Base-by-base conservation (phyloP, 2,113 vertebrate species). In the Crotalus helleri region DNA sequence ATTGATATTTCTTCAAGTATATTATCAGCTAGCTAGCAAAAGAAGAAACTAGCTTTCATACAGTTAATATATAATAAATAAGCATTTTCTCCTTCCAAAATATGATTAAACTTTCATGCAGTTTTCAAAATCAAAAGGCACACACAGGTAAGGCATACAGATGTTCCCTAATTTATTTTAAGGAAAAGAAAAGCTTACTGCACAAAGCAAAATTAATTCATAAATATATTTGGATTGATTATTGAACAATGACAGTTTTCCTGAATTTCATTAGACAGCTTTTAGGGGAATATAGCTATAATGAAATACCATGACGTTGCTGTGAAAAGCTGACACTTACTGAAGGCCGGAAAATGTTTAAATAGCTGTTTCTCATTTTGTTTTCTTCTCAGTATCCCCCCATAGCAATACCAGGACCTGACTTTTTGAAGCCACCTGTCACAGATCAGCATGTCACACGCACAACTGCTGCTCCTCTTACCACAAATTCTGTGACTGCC, bases 341-440 rank as follows among this genome's bases (percentile, higher is more conserved):
- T 17, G 5, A 5, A 15, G 2, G 11, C n/a, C 13, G 59, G 46
- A 81, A 69, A 74, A 44, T 4, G 21, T 44, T 53, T n/a, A 39
- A 29, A 55, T 61, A 23, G 29, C 33, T 21, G 21, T 21, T 44
- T 44, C 46, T 59, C 13, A 4, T 64, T 17, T 64, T 96, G 51
- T 93, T 59, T 95, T 94, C 85, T 93, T 95, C 89, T 81, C 97
- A 99, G 99, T 96, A 98, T 95, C 97, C 98, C 94, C 95, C 98
- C 94, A 94, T 97, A 95, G 95, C 96, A 95, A 96, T 98, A 96
- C 95, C 97, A 96, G 97, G 98, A 95, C 95, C 98, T 95, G 98
- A 99, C 95, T 98, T 99, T 95, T 96, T 98, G 94, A 99, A 99
- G 97, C 97, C 97, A 29, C 94, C 98, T 58, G 13, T 92, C 89